A percentile compares a stretch with the other conserved stretches of the same genome.
Evolutionary conservation across 2,888 invertebrate genomes (phyloP).

Genomic region (Panopea generosa): DNA sequence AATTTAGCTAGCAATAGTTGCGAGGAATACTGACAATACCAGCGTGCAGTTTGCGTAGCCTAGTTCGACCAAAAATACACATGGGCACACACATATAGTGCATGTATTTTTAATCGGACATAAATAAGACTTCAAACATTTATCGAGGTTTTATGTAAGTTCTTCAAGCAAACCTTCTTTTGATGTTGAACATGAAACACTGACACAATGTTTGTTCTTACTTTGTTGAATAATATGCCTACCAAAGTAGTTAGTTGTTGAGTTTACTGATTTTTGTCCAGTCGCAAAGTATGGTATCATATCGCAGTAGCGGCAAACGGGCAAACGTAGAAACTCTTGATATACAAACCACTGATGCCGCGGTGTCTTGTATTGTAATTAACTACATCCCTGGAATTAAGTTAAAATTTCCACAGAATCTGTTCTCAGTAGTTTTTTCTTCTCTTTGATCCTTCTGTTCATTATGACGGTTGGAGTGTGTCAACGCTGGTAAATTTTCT

Average conservation of each 20-base stretch:
- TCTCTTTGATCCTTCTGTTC: too few relatives aligned
- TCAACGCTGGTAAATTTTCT: too few relatives aligned
- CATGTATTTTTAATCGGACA: slow-evolving; percentile 68
- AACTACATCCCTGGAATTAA: slow-evolving; percentile 37
- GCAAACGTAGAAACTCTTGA: not conserved
- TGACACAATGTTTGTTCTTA: slow-evolving; percentile 52
- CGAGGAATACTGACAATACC: slow-evolving; percentile 24
- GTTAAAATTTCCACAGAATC: slow-evolving; percentile 30
- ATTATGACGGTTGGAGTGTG: too few relatives aligned
- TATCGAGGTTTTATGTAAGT: slow-evolving; percentile 64
- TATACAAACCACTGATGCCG: too few relatives aligned
- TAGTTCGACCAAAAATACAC: slow-evolving; percentile 33
- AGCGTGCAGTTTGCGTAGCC: slow-evolving; percentile 23
- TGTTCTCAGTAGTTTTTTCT: not conserved
- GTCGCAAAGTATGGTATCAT: not conserved
- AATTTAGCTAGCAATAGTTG: too few relatives aligned
- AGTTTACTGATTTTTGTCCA: slow-evolving; percentile 40
- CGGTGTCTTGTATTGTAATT: slow-evolving; percentile 34
- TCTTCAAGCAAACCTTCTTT: slow-evolving; percentile 60
- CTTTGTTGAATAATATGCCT: slow-evolving; percentile 58
- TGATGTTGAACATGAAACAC: slow-evolving; percentile 57
- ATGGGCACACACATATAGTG: slow-evolving; percentile 47
- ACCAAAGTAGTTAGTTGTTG: slow-evolving; percentile 20
- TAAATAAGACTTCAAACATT: slow-evolving; percentile 65
- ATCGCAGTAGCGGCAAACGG: not conserved